Base-by-base conservation (phyloP, 2,797 vertebrate species). In the Enoplosus armatus region DNA sequence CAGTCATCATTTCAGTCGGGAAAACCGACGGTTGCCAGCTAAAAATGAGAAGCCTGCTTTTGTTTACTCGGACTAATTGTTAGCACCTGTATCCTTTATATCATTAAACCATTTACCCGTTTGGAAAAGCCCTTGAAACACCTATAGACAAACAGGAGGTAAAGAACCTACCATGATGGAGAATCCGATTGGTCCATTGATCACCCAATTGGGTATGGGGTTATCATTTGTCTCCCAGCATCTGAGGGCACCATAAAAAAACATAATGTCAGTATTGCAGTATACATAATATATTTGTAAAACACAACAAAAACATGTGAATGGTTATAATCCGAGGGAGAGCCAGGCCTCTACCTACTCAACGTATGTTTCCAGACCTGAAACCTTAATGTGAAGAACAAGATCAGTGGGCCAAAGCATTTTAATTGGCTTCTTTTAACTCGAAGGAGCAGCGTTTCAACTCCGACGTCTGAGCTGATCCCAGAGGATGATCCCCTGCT, bases 211-310 rank as follows among this genome's bases (percentile, higher is more conserved):
- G 59, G 97, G 96, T 73, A 95, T 72, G n/a, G 93, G 94, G 84
- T 96, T 94, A n/a, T 97, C 96, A 10, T 97, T 97, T 67, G 94
- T 96, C 90, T 98, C 98, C 97, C 98, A 99, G 95, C 98, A 98
- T 47, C 98, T 99, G 76, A 53, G 10, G 72, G 55, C 48, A 78
- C 3, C 64, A 20, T 1, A 26, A 75, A 77, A 14, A 43, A 35
- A 1, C n/a, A 24, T 3, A 18, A 35, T 8, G 8, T 22, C 20
- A 48, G 3, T 26, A 11, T 41, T 5, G 58, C 8, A 10, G 12
- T 31, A 22, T 29, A 29, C 9, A 50, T 12, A 3, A 43, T 39
- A 11, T 5, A 20, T 58, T 18, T 53, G 20, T 27, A 29, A 53
- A 53, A 45, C 18, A 0, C 4, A 58, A 18, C 11, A 4, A 33